Conservation (phyloP, 2,113 vertebrate genomes). For the Nasalis larvatus region DNA sequence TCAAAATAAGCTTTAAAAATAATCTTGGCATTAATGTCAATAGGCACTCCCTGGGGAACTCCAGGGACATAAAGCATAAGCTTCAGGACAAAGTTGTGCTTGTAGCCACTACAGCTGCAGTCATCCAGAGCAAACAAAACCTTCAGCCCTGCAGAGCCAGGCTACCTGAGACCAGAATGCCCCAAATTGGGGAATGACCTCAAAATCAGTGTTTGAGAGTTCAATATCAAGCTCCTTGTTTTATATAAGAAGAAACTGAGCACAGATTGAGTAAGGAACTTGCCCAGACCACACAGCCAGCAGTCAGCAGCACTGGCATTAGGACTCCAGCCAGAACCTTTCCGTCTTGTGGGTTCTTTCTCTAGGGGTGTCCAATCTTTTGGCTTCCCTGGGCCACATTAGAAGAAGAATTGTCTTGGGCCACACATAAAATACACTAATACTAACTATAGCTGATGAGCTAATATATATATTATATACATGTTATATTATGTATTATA, state of each 20-base stretch:
- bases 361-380: too few species aligned
- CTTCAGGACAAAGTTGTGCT: neutral
- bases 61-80: neutral
- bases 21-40: neutral
- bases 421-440: too few species aligned
- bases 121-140: neutral
- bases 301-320: neutral
- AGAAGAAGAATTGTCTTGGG: too few species aligned
- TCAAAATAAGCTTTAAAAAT: conserved; percentile 21
- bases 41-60: neutral
- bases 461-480: too few species aligned
- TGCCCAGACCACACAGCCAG: neutral
- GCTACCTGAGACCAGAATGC: neutral
- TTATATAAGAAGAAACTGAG: neutral
- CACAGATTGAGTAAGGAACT: neutral
- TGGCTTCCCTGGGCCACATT: too few species aligned
- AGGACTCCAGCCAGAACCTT: neutral
- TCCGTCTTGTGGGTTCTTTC: neutral
- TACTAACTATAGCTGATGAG: too few species aligned
- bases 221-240: neutral
- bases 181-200: neutral
- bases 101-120: neutral
- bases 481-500: too few species aligned
- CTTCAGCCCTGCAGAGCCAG: neutral
- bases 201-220: neutral